Base-by-base conservation (phyloP, 92 coral and sea anemone species). In the Porites evermanni region DNA sequence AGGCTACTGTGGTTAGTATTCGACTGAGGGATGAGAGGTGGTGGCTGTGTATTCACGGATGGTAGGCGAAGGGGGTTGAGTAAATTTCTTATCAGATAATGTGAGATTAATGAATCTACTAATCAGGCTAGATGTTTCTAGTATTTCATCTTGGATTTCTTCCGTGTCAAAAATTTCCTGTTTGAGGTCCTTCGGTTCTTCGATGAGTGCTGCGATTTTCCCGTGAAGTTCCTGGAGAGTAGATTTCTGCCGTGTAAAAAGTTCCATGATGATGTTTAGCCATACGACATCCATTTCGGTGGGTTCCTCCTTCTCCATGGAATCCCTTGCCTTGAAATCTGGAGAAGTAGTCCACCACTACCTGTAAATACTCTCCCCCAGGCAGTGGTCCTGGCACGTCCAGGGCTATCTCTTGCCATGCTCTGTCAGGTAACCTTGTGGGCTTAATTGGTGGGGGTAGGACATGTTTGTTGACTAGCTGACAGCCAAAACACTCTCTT, bases 371-470 rank as follows among this genome's bases (percentile, higher is more conserved):
- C 51, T 86, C 91, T 47, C 80, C 80, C 53, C 29, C 38, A 54
- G 93, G 93, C 88, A 90, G 23, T 7, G 90, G 91, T 1, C 93
- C 90, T 7, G 87, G 79, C 66, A 86, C 29, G 65, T 90, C 82
- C 47, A 64, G 53, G 20, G 88, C 88, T 47, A 86, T 80, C 50
- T 90, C 88, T 53, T 86, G 87, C 91, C 91, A 90, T 17, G 93
- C 77, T 71, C 78, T 21, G 6, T 86, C 82, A 24, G 88, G 91
- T 81, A 91, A 54, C 53, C 53, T 64, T 18, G 91, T 91, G 70
- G 86, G 83, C 26, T 82, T 87, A 8, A 82, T 79, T 58, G 86
- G 73, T 71, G 91, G 91, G 56, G 84, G 19, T 7, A 51, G 75
- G 70, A 61, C 82, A 54, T 78, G 44, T 58, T 78, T 78, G 19